A percentile compares a stretch with the other conserved stretches of the same genome.
phyloP scores from a whole-genome alignment of 1,140 invertebrate genomes.

The Euborellia annulipes region DNA sequence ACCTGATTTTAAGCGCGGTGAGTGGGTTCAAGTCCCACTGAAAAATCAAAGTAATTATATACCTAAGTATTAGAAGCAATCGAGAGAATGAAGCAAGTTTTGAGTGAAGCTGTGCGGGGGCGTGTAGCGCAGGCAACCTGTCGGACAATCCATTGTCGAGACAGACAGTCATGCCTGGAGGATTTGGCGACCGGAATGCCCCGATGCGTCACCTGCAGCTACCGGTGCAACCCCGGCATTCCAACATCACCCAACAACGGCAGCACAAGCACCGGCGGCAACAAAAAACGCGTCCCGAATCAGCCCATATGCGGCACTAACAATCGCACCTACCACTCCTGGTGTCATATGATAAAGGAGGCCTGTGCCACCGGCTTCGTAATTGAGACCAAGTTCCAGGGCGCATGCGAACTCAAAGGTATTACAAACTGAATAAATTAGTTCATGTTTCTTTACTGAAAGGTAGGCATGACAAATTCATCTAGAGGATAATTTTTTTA shows the following conservation, averaged over 20 bases:
- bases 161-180: conserved; percentile 57
- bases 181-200: conserved; percentile 53
- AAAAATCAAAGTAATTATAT: too few species aligned
- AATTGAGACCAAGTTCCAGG: conserved; percentile 56
- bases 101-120: conserved; percentile 34
- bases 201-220: conserved; percentile 57
- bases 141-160: conserved; percentile 50
- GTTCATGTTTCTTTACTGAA: too few species aligned
- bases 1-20: too few species aligned
- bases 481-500: too few species aligned
- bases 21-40: too few species aligned
- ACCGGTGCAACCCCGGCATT: conserved; percentile 33
- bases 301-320: conserved; percentile 61
- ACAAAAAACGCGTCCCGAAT: conserved; percentile 1
- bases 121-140: conserved; percentile 41
- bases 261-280: too few species aligned
- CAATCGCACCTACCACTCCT: conserved; percentile 66
- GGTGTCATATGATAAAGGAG: conserved; percentile 74
- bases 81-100: too few species aligned
- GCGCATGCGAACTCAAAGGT: conserved; percentile 35
- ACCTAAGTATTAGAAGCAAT: too few species aligned
- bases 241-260: conserved; percentile 24
- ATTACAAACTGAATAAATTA: too few species aligned
- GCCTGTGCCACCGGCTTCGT: conserved; percentile 64
- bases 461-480: too few species aligned